phyloP scores from a whole-genome alignment of 2,888 invertebrate genomes.

The Barypeithes pellucidus region DNA sequence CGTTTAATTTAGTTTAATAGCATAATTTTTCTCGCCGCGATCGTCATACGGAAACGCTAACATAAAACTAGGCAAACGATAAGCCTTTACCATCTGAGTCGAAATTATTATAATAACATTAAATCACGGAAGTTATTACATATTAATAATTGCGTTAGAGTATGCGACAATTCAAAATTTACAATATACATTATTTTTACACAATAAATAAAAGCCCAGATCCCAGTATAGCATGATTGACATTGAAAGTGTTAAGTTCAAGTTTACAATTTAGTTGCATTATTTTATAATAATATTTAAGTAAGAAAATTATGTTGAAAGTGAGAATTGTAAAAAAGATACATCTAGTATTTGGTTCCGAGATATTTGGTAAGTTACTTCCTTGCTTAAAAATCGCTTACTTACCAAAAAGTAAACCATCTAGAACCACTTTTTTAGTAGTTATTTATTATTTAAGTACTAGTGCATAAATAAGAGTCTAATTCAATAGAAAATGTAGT shows the following conservation, averaged over 20 bases:
- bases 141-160: slow-evolving; percentile 2
- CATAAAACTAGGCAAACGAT: no score
- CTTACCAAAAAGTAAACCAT: no score
- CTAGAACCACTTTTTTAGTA: no score
- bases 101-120: not conserved
- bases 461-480: no score
- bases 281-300: not conserved
- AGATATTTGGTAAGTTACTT: not conserved
- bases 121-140: slow-evolving; percentile 1
- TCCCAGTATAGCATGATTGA: not conserved
- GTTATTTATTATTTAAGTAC: no score
- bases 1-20: no score
- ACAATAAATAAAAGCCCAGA: slow-evolving; percentile 8
- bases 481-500: no score
- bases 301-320: not conserved
- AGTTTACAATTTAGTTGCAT: not conserved
- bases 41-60: no score
- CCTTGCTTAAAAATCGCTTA: no score
- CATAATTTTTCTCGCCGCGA: no score
- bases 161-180: not conserved
- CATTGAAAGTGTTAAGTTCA: slow-evolving; percentile 15
- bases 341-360: no score
- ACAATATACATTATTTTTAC: not conserved
- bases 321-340: not conserved
- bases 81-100: no score